phyloP scores from a whole-genome alignment of 2,797 vertebrate genomes.

The Etheostoma nigrum region DNA sequence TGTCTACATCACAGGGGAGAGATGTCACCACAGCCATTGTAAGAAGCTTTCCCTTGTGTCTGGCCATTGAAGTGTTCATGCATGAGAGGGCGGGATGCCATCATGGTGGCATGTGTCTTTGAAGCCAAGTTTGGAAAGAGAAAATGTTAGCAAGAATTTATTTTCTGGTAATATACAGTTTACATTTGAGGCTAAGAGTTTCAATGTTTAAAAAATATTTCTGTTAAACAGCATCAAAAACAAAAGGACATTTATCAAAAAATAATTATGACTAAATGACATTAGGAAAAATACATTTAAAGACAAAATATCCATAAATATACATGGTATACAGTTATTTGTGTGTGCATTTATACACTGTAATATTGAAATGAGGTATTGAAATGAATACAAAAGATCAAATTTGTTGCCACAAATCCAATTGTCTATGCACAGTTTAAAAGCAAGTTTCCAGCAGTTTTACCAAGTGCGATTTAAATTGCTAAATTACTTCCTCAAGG shows the following conservation, averaged over 20 bases:
- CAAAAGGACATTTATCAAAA: too few relatives aligned
- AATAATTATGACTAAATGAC: too few relatives aligned
- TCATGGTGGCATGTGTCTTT: neutral
- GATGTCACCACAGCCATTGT: constrained; percentile 53
- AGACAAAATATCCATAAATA: too few relatives aligned
- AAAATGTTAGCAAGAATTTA: neutral
- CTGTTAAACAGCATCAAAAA: neutral
- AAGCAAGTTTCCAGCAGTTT: neutral
- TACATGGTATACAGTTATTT: too few relatives aligned
- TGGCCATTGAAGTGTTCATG: constrained; percentile 4
- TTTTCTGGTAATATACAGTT: neutral
- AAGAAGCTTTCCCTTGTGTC: constrained; percentile 50
- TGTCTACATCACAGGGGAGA: constrained; percentile 49
- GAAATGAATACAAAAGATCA: neutral
- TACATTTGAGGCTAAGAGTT: neutral
- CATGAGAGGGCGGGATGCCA: neutral
- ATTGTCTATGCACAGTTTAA: neutral
- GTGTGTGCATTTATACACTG: neutral
- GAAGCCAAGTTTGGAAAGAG: neutral
- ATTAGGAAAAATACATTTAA: too few relatives aligned
- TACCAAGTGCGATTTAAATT: neutral
- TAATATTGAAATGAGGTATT: neutral
- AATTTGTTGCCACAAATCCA: neutral
- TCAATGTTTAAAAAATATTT: neutral
- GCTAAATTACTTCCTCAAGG: neutral